Base-by-base conservation (phyloP, 2,888 invertebrate genomes). In the Odontocerum albicorne region DNA sequence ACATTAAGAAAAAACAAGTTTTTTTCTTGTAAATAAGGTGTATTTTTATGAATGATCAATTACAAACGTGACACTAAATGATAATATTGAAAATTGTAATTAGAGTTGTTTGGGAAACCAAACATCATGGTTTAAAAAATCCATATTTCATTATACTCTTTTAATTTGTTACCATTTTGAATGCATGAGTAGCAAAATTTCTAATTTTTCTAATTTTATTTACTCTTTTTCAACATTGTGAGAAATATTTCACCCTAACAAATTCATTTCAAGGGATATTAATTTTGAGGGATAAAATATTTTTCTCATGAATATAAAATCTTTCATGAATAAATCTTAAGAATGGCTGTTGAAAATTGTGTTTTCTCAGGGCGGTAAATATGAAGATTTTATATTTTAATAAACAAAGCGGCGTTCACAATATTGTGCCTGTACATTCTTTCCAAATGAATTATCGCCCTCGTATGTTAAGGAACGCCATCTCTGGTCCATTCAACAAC, bases 401-500 rank as follows among this genome's bases (percentile, higher is more conserved):
- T 50, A 50, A 49, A 50, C 40, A 50, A 43, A 43, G 42, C 42
- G 50, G 40, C 40, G 20, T 35, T 46, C 40, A 38, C 38, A 49
- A 49, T 49, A 33, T 43, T 32, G 42, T 40, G 50, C 33, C 20
- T 12, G 42, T 50, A 42, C 21, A 51, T 56, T 56, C 51, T 51
- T 51, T 52, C 42, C 16, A 33, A 45, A 49, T 60, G 60, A 60
- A 51, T 55, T 57, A 60, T 60, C 44, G 60, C 42, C 56, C 45
- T 51, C 55, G 56, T 56, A 46, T 54, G 59, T 51, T 42, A 53
- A 53, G 44, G 46, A 50, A 44, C 38, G 40, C 51, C 54, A 45
- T 42, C 50, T 31, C 50, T 40, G 57, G 60, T 52, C 57, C 57
- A 57, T 60, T 60, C 57, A 60, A 45, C 60, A 55, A 54, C 49